phyloP scores from a whole-genome alignment of 2,113 vertebrate genomes.

The Eulemur macaco region DNA sequence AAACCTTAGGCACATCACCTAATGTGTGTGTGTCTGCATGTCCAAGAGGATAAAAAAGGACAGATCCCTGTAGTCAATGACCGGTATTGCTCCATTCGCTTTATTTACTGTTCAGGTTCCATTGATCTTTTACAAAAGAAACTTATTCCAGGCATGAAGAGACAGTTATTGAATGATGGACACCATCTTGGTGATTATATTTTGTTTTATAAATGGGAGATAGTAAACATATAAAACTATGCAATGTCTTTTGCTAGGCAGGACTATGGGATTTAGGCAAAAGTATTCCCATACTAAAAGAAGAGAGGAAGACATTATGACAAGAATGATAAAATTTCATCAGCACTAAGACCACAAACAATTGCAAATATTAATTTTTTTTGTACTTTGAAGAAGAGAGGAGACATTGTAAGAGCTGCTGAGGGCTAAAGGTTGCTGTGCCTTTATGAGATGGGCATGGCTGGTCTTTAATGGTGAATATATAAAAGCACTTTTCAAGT shows the following conservation, averaged over 20 bases:
- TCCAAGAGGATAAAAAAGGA: conserved; percentile 43
- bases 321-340: neutral
- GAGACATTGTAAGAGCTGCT: neutral
- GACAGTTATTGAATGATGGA: conserved; percentile 44
- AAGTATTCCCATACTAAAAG: neutral
- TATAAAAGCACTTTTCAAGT: neutral
- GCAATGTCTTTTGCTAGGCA: neutral
- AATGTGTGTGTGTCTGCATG: conserved; percentile 1
- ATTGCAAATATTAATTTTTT: neutral
- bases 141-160: neutral
- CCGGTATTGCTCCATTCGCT: neutral
- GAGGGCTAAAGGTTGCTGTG: neutral
- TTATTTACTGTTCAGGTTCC: conserved; percentile 47
- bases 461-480: neutral
- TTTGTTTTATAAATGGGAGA: neutral
- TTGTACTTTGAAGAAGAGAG: neutral
- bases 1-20: conserved; percentile 42
- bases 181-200: neutral
- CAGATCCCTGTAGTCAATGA: conserved; percentile 17
- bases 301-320: neutral
- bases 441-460: neutral
- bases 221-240: neutral
- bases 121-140: conserved; percentile 23
- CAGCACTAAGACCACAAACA: neutral
- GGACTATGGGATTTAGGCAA: neutral